Evolutionary conservation across 2,888 invertebrate species (phyloP), one percentile per base, ranked within the genome.

Genomic region (Atethmia centrago): DNA sequence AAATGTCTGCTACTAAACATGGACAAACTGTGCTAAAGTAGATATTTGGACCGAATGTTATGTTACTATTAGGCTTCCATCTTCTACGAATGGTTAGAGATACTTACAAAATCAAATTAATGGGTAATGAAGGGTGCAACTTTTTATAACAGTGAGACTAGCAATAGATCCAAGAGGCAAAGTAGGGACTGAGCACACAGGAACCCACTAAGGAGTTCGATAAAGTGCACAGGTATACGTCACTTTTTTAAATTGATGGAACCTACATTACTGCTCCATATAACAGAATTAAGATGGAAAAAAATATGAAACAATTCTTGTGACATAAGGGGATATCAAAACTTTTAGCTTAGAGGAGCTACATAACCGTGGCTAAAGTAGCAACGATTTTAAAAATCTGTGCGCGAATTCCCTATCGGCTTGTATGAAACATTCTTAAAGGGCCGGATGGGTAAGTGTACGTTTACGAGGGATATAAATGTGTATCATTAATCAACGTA

Each of bases 401-500:
- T 62, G 3, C 19, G 68, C 61, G 21, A 77, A 76, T 74, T 68
- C 63, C 71, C 68, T 56, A 80, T 68, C 45, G 40, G 79, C 73
- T 71, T 83, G 88, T 86, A 85, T 91, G 90, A 88, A 89, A 88
- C 89, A 82, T 87, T 91, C 86, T 88, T 85, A 79, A 82, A 84
- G 82, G 77, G 87, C 88, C 79, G 80, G 88, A 87, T 86, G 85
- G 87, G 87, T 88, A 89, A 92, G 94, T 93, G 92, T 94, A 91
- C 91, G 89, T 92, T 94, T 93, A 92, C 94, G 89, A 87, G 86
- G 89, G 87, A 94, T 94, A 95, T 95, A 93, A 96, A 96, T 95
- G 95, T 85, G 90, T 85, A 91, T 93, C 95, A 95, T 96, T 95
- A 94, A 95, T 96, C 96, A 94, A 90, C 83, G 93, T 96, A 96